Evolutionary conservation across 35 echinoderm and acorn worm genomes (phyloP), one percentile per base, ranked within the genome.

Genomic region (Acanthaster planci): DNA sequence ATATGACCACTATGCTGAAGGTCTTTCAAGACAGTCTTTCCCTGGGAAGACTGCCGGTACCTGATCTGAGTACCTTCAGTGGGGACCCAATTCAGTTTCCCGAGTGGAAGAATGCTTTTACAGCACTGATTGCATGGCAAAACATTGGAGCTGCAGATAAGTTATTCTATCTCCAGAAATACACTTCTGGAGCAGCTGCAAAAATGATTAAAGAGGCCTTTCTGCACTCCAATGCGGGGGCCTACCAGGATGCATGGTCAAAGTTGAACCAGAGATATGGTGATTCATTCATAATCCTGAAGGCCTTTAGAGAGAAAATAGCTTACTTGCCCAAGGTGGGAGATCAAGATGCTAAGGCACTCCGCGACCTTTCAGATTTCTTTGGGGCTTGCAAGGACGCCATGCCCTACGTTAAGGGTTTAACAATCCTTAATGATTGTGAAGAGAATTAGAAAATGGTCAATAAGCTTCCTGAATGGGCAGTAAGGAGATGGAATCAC

Each of bases 401-500:
- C 31, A 84, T 84, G 47, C n/a, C 40, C 10, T 50, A 90, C 18
- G 50, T 90, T n/a, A 54, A 1, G 36, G 56, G 4, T 31, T 60
- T 90, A 42, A 23, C 39, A 36, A 44, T 85, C 40, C 40, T 90
- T 44, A 85, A 90, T 39, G 84, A 18, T 12, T 47, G 42, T 47
- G 42, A 47, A 47, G 42, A 47, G 42, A 47, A 47, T 47, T 6
- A 6, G 12, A 92, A 86, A 86, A 18, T 92, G 29, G 76, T 87
- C 1, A 38, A 86, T 23, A 92, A 92, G 39, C 84, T 86, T 40
- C 83, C 90, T 34, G 57, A 29, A 39, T 92, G 90, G 84, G 57
- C 68, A 21, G n/a, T 39, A 8, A 84, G 31, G 19, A 18, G 83
- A 78, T 86, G 90, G 90, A 86, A 77, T 59, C 14, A 77, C 21